phyloP scores from a whole-genome alignment of 2,113 vertebrate genomes.

The Stictonetta naevosa region DNA sequence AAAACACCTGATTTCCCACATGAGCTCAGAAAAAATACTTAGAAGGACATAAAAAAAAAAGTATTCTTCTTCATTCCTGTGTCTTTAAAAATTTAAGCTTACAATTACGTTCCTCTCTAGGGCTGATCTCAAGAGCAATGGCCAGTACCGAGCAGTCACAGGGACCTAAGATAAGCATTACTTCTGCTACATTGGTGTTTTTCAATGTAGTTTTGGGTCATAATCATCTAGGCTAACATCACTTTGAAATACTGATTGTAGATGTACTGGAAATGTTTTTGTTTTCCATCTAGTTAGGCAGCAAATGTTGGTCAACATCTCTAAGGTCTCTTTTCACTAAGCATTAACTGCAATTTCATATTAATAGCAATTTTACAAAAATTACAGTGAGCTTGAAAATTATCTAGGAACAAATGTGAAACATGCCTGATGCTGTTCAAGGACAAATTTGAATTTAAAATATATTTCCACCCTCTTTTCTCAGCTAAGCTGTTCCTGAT shows the following conservation, averaged over 20 bases:
- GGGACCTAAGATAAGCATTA: neutral
- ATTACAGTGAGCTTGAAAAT: constrained; percentile 18
- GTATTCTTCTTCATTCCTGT: neutral
- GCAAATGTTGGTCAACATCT: neutral
- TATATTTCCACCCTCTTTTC: constrained; percentile 29
- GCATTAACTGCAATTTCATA: neutral
- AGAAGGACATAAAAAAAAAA: neutral
- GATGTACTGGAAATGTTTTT: neutral
- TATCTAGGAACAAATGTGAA: constrained; percentile 29
- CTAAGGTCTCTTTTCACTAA: neutral
- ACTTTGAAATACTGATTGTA: neutral
- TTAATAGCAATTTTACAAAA: neutral
- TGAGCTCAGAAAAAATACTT: neutral
- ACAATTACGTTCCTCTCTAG: neutral
- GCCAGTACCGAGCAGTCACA: neutral
- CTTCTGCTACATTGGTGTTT: neutral
- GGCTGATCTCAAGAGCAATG: neutral
- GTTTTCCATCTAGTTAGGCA: neutral
- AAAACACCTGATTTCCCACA: neutral
- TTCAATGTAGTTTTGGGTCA: neutral
- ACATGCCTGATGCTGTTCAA: constrained; percentile 17
- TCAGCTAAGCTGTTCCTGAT: constrained; percentile 42
- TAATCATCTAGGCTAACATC: neutral
- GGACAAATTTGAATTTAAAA: constrained; percentile 61
- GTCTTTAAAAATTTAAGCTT: neutral